Percentiles rank a stretch among this genome's conserved stretches.
Evolutionary conservation across 2,888 invertebrate genomes (phyloP).

Genomic region (Nudaria mundana): DNA sequence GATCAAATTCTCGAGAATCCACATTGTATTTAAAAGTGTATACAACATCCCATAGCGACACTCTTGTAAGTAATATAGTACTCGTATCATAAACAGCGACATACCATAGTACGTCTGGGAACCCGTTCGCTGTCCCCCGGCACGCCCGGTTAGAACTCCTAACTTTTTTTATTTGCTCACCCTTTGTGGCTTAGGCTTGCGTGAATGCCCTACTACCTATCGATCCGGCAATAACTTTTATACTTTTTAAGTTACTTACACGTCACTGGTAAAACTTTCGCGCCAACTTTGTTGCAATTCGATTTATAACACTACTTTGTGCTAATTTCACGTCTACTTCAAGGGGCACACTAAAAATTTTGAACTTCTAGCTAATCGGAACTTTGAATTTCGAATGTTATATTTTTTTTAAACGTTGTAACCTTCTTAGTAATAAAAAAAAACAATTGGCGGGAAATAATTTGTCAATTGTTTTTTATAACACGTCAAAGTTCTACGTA

Average conservation of each 20-base stretch:
- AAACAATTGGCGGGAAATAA: too few species aligned
- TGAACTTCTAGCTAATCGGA: too few species aligned
- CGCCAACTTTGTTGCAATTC: conserved; percentile 24
- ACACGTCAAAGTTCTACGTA: too few species aligned
- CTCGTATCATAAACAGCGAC: conserved; percentile 37
- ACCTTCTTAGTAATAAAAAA: too few species aligned
- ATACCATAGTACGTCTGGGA: conserved; percentile 58
- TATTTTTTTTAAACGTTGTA: too few species aligned
- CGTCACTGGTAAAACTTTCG: conserved; percentile 53
- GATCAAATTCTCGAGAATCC: neutral
- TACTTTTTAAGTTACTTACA: conserved; percentile 34
- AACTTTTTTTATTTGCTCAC: conserved; percentile 74
- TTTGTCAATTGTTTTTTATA: too few species aligned
- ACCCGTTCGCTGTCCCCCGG: conserved; percentile 71
- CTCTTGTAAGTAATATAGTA: conserved; percentile 5
- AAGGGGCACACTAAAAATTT: too few species aligned
- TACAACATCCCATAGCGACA: conserved; percentile 5
- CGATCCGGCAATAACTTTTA: conserved; percentile 35
- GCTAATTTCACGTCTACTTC: too few species aligned
- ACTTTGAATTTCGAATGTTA: too few species aligned
- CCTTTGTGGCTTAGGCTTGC: conserved; percentile 73
- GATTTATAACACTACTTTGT: too few species aligned
- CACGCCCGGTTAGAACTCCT: conserved; percentile 77
- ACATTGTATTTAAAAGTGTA: neutral
- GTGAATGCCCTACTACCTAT: conserved; percentile 70